phyloP scores from a whole-genome alignment of 2,888 invertebrate species.

The Drosophila prostipennis region DNA sequence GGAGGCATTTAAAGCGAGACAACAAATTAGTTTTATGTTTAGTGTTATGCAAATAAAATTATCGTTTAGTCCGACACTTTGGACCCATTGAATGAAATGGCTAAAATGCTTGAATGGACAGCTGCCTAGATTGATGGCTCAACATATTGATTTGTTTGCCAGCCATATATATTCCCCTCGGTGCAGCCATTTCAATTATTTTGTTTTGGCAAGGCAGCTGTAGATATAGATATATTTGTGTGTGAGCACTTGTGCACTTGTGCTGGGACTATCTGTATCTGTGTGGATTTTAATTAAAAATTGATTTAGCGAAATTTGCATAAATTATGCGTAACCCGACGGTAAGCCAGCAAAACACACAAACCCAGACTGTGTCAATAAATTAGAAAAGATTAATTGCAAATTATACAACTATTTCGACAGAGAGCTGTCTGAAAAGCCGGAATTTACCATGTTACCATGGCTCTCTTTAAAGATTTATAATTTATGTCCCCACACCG shows the following conservation, averaged over 20 bases:
- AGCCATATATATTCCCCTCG: conserved; percentile 16
- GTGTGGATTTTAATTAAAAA: conserved; percentile 70
- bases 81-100: conserved; percentile 33
- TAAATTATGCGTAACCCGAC: conserved; percentile 73
- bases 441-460: conserved; percentile 2
- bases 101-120: conserved; percentile 38
- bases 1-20: conserved; percentile 28
- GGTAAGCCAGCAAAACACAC: conserved; percentile 58
- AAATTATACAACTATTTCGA: conserved; percentile 48
- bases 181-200: conserved; percentile 29
- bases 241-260: conserved; percentile 5
- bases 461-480: conserved; percentile 62
- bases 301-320: conserved; percentile 75
- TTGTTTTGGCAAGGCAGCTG: conserved; percentile 39
- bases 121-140: conserved; percentile 45
- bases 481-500: conserved; percentile 28
- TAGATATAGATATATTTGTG: conserved; percentile 5
- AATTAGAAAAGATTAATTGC: conserved; percentile 75
- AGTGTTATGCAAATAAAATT: conserved; percentile 70
- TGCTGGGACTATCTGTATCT: conserved; percentile 17
- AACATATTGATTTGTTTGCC: conserved; percentile 68
- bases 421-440: background rate
- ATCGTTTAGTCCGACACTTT: conserved; percentile 48
- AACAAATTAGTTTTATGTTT: conserved; percentile 55
- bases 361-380: conserved; percentile 61